Conservation (phyloP, 2,797 vertebrate genomes). For the Mormyrops boulengeri region DNA sequence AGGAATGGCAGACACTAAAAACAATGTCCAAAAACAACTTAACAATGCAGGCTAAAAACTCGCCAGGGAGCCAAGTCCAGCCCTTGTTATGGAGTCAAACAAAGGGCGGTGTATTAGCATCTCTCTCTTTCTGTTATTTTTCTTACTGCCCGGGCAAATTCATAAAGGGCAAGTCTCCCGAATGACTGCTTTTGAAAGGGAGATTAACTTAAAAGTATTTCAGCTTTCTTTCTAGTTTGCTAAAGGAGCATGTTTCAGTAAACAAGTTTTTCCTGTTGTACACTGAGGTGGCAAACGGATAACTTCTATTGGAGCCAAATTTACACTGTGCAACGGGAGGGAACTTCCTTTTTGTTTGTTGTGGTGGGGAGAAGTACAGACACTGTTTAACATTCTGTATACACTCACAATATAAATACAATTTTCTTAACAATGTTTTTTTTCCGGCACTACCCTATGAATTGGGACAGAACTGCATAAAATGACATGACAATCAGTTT, state of each 20-base stretch:
- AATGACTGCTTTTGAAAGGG: constrained; percentile 25
- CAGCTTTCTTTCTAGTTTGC: constrained; percentile 40
- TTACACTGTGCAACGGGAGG: constrained; percentile 59
- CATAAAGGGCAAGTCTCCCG: constrained; percentile 38
- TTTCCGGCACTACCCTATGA: not conserved
- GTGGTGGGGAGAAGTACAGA: not conserved
- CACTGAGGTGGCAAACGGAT: constrained; percentile 69
- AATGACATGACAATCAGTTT: not conserved
- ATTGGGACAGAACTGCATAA: not conserved
- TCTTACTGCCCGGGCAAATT: constrained; percentile 20
- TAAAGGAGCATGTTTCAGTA: constrained; percentile 61
- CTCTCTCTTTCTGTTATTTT: constrained; percentile 13
- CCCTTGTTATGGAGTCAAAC: constrained; percentile 22
- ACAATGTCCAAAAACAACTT: constrained; percentile 25
- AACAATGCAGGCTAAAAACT: constrained; percentile 16
- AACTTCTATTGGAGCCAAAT: constrained; percentile 73
- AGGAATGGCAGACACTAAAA: constrained; percentile 21
- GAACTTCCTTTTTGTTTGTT: constrained; percentile 52
- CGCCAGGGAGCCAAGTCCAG: constrained; percentile 15
- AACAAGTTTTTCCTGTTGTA: constrained; percentile 73
- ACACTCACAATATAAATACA: not conserved
- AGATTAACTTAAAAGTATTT: constrained; percentile 33
- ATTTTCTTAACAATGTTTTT: not conserved
- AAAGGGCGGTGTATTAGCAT: not conserved
- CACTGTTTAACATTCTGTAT: constrained; percentile 3